Evolutionary conservation across 2,888 invertebrate species (phyloP).

Genomic region (Andrena minutula): DNA sequence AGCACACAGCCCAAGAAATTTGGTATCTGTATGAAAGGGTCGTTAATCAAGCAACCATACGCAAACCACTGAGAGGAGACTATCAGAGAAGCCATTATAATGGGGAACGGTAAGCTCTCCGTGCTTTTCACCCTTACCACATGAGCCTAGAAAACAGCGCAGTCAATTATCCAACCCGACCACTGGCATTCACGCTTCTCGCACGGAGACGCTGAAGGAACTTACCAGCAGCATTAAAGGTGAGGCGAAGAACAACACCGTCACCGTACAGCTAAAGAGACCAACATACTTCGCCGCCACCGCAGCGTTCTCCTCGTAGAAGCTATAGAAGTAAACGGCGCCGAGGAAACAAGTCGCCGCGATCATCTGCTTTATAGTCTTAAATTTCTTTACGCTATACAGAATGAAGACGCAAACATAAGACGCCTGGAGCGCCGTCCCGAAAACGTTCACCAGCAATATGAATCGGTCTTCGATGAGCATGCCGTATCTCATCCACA

Average conservation of each 20-base stretch:
- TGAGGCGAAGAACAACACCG: constrained; percentile 93
- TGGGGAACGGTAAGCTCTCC: constrained; percentile 94
- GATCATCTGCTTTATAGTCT: constrained; percentile 88
- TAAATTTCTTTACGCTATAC: constrained; percentile 90
- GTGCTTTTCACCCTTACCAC: constrained; percentile 93
- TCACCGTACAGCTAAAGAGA: constrained; percentile 89
- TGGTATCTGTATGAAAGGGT: constrained; percentile 92
- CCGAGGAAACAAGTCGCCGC: constrained; percentile 86
- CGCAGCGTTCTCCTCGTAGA: constrained; percentile 86
- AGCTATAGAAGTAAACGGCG: constrained; percentile 87
- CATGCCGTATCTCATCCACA: constrained; percentile 94
- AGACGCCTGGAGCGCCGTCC: constrained; percentile 89
- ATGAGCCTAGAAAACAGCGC: constrained; percentile 86
- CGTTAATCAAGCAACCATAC: constrained; percentile 92
- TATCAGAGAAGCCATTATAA: constrained; percentile 93
- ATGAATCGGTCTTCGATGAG: constrained; percentile 90
- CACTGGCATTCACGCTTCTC: not conserved
- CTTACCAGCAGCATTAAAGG: constrained; percentile 91
- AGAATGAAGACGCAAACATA: constrained; percentile 91
- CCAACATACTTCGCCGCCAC: constrained; percentile 89
- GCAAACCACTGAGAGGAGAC: constrained; percentile 94
- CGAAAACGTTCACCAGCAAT: constrained; percentile 91
- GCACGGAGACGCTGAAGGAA: constrained; percentile 10
- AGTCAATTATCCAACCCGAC: constrained; percentile 2
- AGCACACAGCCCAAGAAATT: constrained; percentile 92